Evolutionary conservation across 2,797 vertebrate genomes (phyloP).

Genomic region (Xenopus petersii): DNA sequence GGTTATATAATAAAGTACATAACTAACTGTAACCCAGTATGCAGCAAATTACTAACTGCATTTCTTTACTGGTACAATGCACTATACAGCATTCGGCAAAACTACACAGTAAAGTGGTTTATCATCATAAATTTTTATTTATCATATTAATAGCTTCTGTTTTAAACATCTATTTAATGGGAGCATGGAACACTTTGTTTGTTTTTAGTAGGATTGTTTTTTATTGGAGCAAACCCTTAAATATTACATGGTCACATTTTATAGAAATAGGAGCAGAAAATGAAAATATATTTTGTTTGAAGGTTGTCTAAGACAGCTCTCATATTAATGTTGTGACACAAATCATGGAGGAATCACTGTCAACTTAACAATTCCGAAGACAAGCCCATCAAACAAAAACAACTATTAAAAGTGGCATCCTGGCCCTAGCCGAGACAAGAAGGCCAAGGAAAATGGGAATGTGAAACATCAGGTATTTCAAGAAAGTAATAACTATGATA

Average conservation of each 20-base stretch:
- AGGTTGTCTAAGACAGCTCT: conserved; percentile 21
- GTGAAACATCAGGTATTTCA: conserved; percentile 46
- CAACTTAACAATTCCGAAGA: conserved; percentile 44
- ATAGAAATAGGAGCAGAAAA: conserved; percentile 3
- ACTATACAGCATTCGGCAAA: no score
- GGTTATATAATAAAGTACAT: no score
- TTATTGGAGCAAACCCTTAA: no score
- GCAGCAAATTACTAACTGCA: no score
- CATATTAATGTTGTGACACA: conserved; percentile 40
- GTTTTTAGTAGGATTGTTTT: not conserved
- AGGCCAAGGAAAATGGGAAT: conserved; percentile 48
- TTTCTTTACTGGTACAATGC: no score
- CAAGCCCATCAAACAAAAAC: conserved; percentile 48
- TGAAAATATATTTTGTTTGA: not conserved
- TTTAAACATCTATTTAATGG: no score
- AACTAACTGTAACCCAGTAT: no score
- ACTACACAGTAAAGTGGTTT: no score
- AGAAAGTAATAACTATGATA: conserved; percentile 47
- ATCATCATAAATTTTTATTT: no score
- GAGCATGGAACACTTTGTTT: not conserved
- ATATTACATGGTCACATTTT: not conserved
- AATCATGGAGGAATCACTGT: conserved; percentile 43
- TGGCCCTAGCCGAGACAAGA: conserved; percentile 32
- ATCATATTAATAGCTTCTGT: no score
- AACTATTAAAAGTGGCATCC: conserved; percentile 47